A percentile compares a stretch with the other conserved stretches of the same genome.
phyloP scores from a whole-genome alignment of 2,888 invertebrate genomes.

The Prostheceraeus crozeri region DNA sequence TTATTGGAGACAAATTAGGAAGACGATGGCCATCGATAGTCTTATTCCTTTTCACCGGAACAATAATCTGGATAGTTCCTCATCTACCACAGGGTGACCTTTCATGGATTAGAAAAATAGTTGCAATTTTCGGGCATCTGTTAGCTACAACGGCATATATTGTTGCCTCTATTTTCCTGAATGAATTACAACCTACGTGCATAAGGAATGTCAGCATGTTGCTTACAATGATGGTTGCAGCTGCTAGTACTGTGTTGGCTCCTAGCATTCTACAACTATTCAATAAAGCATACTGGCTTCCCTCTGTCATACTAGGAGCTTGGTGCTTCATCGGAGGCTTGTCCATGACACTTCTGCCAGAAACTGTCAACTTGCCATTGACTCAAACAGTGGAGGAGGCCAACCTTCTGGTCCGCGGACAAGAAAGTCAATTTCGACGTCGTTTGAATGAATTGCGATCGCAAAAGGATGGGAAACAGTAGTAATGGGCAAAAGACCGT shows the following conservation, averaged over 20 bases:
- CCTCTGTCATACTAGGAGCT: neutral
- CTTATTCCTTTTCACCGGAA: neutral
- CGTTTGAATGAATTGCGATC: neutral
- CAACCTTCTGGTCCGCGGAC: neutral
- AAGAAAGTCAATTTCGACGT: slow-evolving; percentile 19
- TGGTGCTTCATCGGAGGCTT: neutral
- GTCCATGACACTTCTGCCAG: slow-evolving; percentile 5
- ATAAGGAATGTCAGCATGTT: slow-evolving; percentile 12
- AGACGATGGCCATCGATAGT: slow-evolving; percentile 15
- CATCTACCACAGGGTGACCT: slow-evolving; percentile 17
- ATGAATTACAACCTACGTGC: slow-evolving; percentile 27
- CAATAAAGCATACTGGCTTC: neutral
- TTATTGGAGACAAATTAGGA: slow-evolving; percentile 27
- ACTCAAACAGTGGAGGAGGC: slow-evolving; percentile 15
- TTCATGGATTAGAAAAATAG: slow-evolving; percentile 21
- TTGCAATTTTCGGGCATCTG: slow-evolving; percentile 37
- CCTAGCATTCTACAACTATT: neutral
- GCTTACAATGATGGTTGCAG: neutral
- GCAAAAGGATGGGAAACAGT: too few relatives aligned
- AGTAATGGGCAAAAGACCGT: too few relatives aligned
- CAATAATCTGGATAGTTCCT: slow-evolving; percentile 13
- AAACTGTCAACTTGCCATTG: slow-evolving; percentile 24
- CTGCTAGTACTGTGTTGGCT: slow-evolving; percentile 5
- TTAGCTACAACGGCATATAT: slow-evolving; percentile 29
- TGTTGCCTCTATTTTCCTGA: slow-evolving; percentile 19